Evolutionary conservation across 53 echinoderm and acorn worm genomes (phyloP), one percentile per base, ranked within the genome.

Genomic region (Astropecten irregularis): DNA sequence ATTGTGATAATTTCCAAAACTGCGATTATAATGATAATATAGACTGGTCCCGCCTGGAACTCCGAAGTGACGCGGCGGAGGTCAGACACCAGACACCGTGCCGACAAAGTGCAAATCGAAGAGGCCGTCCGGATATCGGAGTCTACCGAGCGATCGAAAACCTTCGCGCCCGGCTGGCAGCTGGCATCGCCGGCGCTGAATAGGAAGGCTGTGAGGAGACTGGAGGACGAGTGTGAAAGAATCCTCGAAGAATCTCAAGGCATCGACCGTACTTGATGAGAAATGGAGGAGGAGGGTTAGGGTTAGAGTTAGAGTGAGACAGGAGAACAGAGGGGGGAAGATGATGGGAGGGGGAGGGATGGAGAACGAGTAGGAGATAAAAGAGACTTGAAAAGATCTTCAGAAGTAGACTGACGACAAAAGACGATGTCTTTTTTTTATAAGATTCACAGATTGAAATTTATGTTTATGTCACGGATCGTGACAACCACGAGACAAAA

Each of bases 61-160:
- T n/a, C n/a, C n/a, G n/a, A n/a, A n/a, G n/a, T 22, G 22, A 9
- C 26, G 28, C 68, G 46, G 8, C 68, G 32, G 68, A 30, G 79
- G 79, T 33, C 60, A 62, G 79, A n/a, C 61, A 62, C 79, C 40
- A 47, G 62, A 42, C 61, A 22, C 37, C 62, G 62, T 79, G 79
- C 79, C 79, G 79, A 79, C 79, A 79, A 79, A 79, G 79, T 79
- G 49, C 79, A 79, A 79, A 79, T 79, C 79, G 79, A 79, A 79
- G 62, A 14, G 42, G 79, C n/a, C n/a, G n/a, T n/a, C n/a, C 79
- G 79, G 79, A 79, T 79, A 62, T 79, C 62, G 44, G 79, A 61
- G 79, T 62, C 79, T 30, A 49, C 38, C 7, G 28, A 37, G 47
- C 79, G 79, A 79, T 79, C 79, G 79, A 79, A 79, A n/a, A 27